Evolutionary conservation across 2,797 vertebrate genomes (phyloP).

Genomic region (Tapirus indicus): DNA sequence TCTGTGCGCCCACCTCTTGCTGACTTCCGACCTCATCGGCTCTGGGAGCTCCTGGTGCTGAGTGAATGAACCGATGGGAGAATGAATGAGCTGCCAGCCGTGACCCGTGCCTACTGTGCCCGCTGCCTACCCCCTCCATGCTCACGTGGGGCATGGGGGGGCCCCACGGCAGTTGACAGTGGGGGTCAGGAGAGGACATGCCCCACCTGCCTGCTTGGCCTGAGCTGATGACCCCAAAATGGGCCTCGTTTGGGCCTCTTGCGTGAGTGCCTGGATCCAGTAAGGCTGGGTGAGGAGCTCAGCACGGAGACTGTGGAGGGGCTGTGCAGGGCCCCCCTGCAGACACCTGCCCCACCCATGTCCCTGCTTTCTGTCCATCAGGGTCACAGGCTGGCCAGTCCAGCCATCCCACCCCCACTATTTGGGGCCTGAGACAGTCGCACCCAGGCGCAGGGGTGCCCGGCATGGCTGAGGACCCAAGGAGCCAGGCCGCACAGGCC

Average conservation of each 20-base stretch:
- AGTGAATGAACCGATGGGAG: neutral
- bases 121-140: neutral
- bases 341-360: neutral
- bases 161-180: too few relatives aligned
- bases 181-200: neutral
- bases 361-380: neutral
- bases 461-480: neutral
- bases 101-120: neutral
- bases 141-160: accelerated
- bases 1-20: neutral
- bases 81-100: neutral
- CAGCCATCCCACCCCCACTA: neutral
- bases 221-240: neutral
- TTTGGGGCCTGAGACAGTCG: neutral
- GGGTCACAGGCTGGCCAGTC: neutral
- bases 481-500: neutral
- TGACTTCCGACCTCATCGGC: neutral
- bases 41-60: neutral
- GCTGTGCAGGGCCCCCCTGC: neutral
- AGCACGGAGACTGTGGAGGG: neutral
- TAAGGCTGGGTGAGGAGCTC: neutral
- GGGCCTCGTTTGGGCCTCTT: neutral
- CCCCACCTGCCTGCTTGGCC: neutral
- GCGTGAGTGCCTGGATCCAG: neutral
- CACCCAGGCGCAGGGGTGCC: neutral